phyloP scores from a whole-genome alignment of 2,888 invertebrate species.

The Apotomis betuletana region DNA sequence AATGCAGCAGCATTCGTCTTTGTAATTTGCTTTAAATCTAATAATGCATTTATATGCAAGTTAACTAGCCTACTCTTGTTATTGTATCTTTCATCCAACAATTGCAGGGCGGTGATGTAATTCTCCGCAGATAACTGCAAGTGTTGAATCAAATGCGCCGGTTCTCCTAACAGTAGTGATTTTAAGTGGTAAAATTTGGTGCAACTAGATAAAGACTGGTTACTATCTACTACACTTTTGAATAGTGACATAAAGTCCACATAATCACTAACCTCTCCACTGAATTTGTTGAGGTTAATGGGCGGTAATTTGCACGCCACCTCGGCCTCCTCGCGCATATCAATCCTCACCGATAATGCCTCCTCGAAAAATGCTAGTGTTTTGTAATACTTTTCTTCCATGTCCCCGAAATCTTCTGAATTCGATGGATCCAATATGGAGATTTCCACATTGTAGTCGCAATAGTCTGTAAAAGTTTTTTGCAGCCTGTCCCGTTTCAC shows the following conservation, averaged over 20 bases:
- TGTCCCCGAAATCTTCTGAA: no score
- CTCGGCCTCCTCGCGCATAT: no score
- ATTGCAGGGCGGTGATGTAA: not conserved
- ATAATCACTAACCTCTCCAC: not conserved
- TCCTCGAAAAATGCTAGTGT: no score
- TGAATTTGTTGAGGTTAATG: not conserved
- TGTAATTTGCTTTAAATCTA: not conserved
- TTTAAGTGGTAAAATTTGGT: constrained; percentile 1
- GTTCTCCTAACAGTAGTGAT: not conserved
- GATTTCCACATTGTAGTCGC: no score
- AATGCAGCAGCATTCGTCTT: not conserved
- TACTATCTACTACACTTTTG: not conserved
- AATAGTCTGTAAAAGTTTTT: no score
- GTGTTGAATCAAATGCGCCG: not conserved
- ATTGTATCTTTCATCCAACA: not conserved
- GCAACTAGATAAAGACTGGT: not conserved
- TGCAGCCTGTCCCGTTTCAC: no score
- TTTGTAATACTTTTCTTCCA: no score
- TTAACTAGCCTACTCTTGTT: not conserved
- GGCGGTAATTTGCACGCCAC: not conserved
- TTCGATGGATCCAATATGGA: no score
- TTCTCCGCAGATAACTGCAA: not conserved
- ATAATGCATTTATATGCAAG: not conserved
- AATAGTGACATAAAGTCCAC: not conserved
- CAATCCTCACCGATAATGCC: no score